These are phyloP conservation scores for Varecia variegata DNA, from an alignment of 2,797 vertebrate genomes.

Conservation along the genomic window DNA sequence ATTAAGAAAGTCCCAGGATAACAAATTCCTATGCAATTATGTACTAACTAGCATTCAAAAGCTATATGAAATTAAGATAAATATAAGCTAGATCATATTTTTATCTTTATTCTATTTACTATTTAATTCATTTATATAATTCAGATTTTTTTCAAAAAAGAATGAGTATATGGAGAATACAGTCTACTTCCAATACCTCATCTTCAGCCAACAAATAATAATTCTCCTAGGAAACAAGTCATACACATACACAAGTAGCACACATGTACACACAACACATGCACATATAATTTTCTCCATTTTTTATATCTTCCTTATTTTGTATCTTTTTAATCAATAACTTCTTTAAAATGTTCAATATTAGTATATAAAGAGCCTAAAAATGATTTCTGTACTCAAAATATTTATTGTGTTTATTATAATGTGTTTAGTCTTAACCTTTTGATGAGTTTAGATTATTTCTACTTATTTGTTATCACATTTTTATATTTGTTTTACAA, in stretches of 20 bases:
- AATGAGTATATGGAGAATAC: background rate
- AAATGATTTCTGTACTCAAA: background rate
- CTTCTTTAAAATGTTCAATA: background rate
- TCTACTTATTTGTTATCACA: background rate
- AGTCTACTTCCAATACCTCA: background rate
- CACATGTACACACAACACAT: rapidly evolving
- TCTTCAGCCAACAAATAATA: background rate
- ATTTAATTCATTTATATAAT: background rate
- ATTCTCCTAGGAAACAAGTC: background rate
- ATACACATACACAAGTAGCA: background rate
- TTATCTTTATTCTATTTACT: background rate
- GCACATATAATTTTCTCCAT: background rate
- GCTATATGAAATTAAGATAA: background rate
- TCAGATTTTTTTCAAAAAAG: background rate
- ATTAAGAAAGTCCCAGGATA: background rate
- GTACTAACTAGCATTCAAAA: background rate
- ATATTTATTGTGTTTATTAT: background rate
- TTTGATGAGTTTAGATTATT: background rate
- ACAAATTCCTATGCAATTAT: background rate
- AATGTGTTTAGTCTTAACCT: background rate
- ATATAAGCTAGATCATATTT: background rate
- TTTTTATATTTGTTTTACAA: background rate
- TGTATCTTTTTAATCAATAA: background rate
- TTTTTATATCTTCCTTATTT: background rate
- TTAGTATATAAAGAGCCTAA: background rate